These are phyloP conservation scores for Matsumurasca onukii DNA, from an alignment of 1,140 invertebrate species.

Conservation along the genomic window DNA sequence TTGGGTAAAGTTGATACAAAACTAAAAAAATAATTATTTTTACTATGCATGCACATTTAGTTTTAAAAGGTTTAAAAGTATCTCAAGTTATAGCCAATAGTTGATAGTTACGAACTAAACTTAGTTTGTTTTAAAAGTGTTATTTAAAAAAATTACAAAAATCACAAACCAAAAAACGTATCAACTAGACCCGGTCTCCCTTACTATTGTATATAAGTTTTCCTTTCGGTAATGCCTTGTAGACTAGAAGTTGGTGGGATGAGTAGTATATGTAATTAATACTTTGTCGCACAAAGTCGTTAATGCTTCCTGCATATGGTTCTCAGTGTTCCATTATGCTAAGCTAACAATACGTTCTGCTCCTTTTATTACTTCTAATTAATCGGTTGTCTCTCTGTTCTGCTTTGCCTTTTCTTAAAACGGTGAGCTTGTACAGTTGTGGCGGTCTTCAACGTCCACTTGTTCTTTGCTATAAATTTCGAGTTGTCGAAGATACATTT, in stretches of 20 bases:
- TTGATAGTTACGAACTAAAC: background rate
- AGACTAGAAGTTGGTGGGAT: too few relatives aligned
- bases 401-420: slow-evolving; percentile 4
- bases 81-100: background rate
- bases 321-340: slow-evolving; percentile 9
- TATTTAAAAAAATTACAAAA: background rate
- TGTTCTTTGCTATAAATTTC: background rate
- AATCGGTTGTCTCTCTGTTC: background rate
- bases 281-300: too few relatives aligned
- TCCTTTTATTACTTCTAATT: background rate
- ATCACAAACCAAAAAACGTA: background rate
- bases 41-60: background rate
- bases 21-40: background rate
- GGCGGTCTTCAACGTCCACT: background rate
- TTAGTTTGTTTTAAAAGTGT: background rate
- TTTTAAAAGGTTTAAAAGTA: background rate
- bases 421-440: background rate
- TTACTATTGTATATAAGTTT: too few relatives aligned
- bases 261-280: too few relatives aligned
- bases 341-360: background rate
- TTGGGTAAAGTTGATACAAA: background rate
- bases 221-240: too few relatives aligned
- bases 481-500: background rate
- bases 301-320: background rate
- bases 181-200: background rate